Evolutionary conservation across 2,113 vertebrate species (phyloP).

Genomic region (Desmodus rotundus): DNA sequence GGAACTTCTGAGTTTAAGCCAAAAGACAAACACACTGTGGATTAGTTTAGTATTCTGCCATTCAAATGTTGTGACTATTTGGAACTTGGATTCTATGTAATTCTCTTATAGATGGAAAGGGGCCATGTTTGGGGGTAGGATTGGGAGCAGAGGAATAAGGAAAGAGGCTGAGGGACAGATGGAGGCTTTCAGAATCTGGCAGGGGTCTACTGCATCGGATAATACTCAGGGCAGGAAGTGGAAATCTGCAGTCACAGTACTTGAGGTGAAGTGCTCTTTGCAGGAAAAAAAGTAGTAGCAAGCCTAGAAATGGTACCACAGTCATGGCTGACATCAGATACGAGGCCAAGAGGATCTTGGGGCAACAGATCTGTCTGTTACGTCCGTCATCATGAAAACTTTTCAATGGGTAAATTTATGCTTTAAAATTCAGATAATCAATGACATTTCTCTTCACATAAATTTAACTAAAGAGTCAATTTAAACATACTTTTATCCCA

Average conservation of each 20-base stretch:
- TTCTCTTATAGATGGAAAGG: background rate
- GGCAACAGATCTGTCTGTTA: background rate
- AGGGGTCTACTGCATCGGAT: background rate
- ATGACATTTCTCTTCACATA: background rate
- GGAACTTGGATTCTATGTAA: background rate
- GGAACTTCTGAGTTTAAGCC: background rate
- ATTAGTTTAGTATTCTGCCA: background rate
- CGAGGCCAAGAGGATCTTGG: background rate
- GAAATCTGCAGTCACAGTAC: accelerated
- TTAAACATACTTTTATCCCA: background rate
- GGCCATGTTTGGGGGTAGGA: background rate
- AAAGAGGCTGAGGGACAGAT: background rate
- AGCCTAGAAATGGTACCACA: too few species aligned
- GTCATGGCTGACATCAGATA: background rate
- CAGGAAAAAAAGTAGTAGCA: background rate
- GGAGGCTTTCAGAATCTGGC: background rate
- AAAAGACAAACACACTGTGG: background rate
- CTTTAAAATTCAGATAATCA: background rate
- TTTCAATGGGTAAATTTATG: background rate
- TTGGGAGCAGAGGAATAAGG: background rate
- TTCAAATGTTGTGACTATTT: background rate
- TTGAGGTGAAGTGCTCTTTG: background rate
- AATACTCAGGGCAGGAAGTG: background rate
- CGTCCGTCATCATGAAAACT: background rate
- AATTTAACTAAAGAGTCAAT: background rate